Evolutionary conservation across 92 coral and sea anemone genomes (phyloP), one percentile per base, ranked within the genome.

Genomic region (Nematostella vectensis): DNA sequence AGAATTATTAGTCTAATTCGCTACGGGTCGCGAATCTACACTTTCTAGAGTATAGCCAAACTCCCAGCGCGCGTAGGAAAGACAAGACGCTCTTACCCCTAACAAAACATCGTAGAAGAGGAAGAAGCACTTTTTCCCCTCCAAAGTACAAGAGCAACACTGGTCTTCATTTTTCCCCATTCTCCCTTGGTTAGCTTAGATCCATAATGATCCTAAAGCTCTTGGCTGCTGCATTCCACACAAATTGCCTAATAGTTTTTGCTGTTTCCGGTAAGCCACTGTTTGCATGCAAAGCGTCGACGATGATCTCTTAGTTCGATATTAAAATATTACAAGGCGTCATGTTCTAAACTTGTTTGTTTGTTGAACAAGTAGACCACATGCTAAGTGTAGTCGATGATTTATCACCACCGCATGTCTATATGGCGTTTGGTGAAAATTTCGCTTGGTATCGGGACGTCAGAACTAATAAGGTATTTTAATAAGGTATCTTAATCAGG

Each of bases 331-430:
- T 45, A 45, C 18, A 4, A 4, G 18, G 23, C 23, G 23, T 17
- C 4, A 11, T 6, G 51, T n/a, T n/a, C n/a, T n/a, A n/a, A n/a
- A n/a, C n/a, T n/a, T n/a, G n/a, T 19, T 17, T 45, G 23, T 45
- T 17, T 45, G 51, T 45, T 8, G 9, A 45, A 45, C 18, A 45
- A 45, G 23, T 22, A 4, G 12, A 45, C 51, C 51, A 45, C 51
- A 45, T 19, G 51, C 51, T 45, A 45, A 45, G 51, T 45, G 21
- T 9, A 45, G 23, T 33, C 15, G 8, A 33, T 33, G 40, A 33
- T 33, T 33, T 33, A 33, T 33, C 6, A 33, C 40, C 15, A 33
- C 40, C n/a, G n/a, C n/a, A n/a, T n/a, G n/a, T n/a, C n/a, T n/a
- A n/a, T n/a, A n/a, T n/a, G n/a, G n/a, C n/a, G n/a, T n/a, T n/a